A percentile compares a stretch with the other conserved stretches of the same genome.
phyloP scores from a whole-genome alignment of 2,113 vertebrate species.

The Maccullochella peelii region DNA sequence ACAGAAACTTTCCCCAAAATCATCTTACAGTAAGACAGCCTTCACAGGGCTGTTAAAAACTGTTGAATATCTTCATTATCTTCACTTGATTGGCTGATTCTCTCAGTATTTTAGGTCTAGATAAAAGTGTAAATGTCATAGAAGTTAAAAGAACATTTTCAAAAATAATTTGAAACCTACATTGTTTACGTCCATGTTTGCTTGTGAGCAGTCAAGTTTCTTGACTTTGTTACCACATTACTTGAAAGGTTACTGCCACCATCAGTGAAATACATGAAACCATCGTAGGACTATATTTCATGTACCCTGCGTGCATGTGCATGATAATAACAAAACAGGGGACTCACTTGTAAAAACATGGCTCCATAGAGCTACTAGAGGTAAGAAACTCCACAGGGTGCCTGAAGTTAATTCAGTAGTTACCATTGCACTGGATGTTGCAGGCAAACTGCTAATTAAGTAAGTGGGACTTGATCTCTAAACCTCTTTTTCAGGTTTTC shows the following conservation, averaged over 20 bases:
- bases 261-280: background rate
- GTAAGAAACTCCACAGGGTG: background rate
- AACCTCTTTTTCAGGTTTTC: conserved; percentile 30
- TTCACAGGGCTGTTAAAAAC: conserved; percentile 20
- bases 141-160: background rate
- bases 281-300: background rate
- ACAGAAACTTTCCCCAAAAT: conserved; percentile 53
- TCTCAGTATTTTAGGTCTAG: background rate
- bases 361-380: background rate
- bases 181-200: background rate
- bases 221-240: background rate
- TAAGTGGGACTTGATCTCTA: conserved; percentile 12
- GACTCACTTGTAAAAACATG: background rate
- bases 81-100: conserved; percentile 4
- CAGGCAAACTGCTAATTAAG: conserved; percentile 17
- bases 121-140: background rate
- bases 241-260: background rate
- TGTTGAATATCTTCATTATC: conserved; percentile 14
- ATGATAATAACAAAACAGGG: background rate
- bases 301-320: background rate
- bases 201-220: background rate
- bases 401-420: conserved; percentile 18
- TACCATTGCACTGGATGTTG: background rate
- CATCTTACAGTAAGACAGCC: conserved; percentile 29
- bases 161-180: background rate